Base-by-base conservation (phyloP, 2,797 vertebrate genomes). In the Choloepus didactylus region DNA sequence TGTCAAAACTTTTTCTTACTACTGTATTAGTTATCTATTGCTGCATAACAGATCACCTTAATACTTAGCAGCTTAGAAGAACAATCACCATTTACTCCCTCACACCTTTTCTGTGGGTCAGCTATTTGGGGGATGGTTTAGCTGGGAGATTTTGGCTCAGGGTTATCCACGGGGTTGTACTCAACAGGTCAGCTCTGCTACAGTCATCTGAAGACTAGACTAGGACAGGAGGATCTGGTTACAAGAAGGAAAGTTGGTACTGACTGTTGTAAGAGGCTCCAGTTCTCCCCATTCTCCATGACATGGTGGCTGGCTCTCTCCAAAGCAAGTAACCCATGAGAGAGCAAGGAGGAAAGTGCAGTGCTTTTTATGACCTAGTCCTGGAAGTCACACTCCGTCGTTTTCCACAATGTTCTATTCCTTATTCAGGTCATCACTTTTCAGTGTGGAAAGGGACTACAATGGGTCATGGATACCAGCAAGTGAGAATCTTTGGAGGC, bases 61-160 rank as follows among this genome's bases (percentile, higher is more conserved):
- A 60, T 38, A 80, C 46, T 75, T 60, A 72, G 41, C 66, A 82
- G 21, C 49, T 64, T 91, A 89, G 95, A 92, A 51, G n/a, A 38
- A 10, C n/a, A 75, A 88, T 46, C 41, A 75, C 1, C 60, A 59
- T 69, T 27, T 56, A 44, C 81, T 66, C 87, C 62, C 14, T 80
- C 49, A 56, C 31, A 79, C 0, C 25, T 7, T 46, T 82, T 82
- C 89, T 59, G n/a, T 35, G 23, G 15, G 1, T 56, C 41, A 86
- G 38, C 23, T 41, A 56, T 51, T 46, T 38, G 4, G 76, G 44
- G 51, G 19, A 44, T 29, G 70, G 51, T 27, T 84, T 73, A 46
- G 41, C 27, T 60, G 14, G 12, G 31, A 67, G 3, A 10, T 72
- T 73, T 31, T 83, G 18, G 35, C 7, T 14, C 60, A 51, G 41